A percentile compares a stretch with the other conserved stretches of the same genome.
Conservation (phyloP, 2,888 invertebrate genomes). For the Drosophila neotestacea region DNA sequence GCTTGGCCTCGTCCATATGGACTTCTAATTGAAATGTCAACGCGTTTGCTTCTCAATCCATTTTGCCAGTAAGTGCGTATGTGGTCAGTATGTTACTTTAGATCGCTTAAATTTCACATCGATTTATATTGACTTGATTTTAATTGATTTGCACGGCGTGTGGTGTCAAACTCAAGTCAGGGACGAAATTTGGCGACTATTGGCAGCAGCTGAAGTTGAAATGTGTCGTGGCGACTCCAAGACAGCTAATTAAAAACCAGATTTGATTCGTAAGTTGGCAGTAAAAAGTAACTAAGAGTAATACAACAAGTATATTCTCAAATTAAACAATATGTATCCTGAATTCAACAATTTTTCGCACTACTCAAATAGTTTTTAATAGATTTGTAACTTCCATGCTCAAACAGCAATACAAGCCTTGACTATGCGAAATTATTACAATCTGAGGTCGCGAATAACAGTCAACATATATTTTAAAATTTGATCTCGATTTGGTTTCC, state of each 20-base stretch:
- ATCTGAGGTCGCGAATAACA: no score
- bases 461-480: no score
- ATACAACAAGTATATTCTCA: not conserved
- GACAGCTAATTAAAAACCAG: slow-evolving; percentile 56
- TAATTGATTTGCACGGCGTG: slow-evolving; percentile 68
- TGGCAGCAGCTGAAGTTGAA: slow-evolving; percentile 55
- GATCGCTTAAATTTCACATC: slow-evolving; percentile 60
- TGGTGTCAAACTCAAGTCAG: slow-evolving; percentile 70
- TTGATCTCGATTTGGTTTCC: no score
- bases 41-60: slow-evolving; percentile 76
- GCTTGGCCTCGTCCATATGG: slow-evolving; percentile 22
- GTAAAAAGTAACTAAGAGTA: not conserved
- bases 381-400: not conserved
- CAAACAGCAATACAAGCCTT: no score
- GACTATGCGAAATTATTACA: no score
- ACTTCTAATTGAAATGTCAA: slow-evolving; percentile 79
- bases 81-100: slow-evolving; percentile 46
- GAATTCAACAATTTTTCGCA: not conserved
- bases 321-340: slow-evolving; percentile 37
- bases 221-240: slow-evolving; percentile 48
- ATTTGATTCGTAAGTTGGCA: slow-evolving; percentile 30
- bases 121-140: slow-evolving; percentile 42
- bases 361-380: not conserved
- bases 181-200: slow-evolving; percentile 58
- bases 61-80: slow-evolving; percentile 46